Evolutionary conservation across 2,888 invertebrate species (phyloP).

Genomic region (Macrosoma leucophasiata): DNA sequence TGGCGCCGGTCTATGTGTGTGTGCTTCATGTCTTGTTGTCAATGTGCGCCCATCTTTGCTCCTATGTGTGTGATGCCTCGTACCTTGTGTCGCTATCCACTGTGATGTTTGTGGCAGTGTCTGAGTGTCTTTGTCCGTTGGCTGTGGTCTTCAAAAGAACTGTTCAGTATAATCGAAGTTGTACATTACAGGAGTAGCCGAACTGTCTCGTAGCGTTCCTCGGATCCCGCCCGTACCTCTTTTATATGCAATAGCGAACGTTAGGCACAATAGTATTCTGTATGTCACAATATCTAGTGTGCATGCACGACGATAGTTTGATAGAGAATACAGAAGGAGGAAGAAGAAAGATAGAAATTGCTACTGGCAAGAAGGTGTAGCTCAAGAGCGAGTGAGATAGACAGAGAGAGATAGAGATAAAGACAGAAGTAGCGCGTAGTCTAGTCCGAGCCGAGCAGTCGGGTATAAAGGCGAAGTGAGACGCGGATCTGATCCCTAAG

Average conservation of each 20-base stretch:
- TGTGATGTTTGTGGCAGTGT: slow-evolving; percentile 67
- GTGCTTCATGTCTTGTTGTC: slow-evolving; percentile 52
- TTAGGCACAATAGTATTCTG: slow-evolving; percentile 66
- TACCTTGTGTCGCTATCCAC: slow-evolving; percentile 62
- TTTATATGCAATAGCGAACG: slow-evolving; percentile 64
- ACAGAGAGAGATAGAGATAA: slow-evolving; percentile 68
- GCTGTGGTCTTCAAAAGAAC: slow-evolving; percentile 49
- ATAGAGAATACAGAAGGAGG: slow-evolving; percentile 70
- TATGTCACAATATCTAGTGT: slow-evolving; percentile 76
- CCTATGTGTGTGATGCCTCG: slow-evolving; percentile 55
- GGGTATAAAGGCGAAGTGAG: slow-evolving; percentile 60
- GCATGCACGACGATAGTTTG: slow-evolving; percentile 72
- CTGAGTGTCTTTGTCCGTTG: slow-evolving; percentile 57
- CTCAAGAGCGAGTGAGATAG: slow-evolving; percentile 68
- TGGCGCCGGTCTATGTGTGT: slow-evolving; percentile 67
- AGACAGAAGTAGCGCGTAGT: slow-evolving; percentile 66
- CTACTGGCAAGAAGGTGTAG: slow-evolving; percentile 71
- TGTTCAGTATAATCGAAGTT: slow-evolving; percentile 42
- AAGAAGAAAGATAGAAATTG: slow-evolving; percentile 66
- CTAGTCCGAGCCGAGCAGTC: slow-evolving; percentile 69
- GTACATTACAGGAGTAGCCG: slow-evolving; percentile 49
- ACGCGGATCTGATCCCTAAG: slow-evolving; percentile 56
- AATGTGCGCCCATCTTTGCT: slow-evolving; percentile 28
- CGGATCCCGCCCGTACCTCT: slow-evolving; percentile 49
- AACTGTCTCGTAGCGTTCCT: slow-evolving; percentile 58